These are phyloP conservation scores for Lethenteron reissneri DNA, from an alignment of 2,113 vertebrate species.

Conservation along the genomic window DNA sequence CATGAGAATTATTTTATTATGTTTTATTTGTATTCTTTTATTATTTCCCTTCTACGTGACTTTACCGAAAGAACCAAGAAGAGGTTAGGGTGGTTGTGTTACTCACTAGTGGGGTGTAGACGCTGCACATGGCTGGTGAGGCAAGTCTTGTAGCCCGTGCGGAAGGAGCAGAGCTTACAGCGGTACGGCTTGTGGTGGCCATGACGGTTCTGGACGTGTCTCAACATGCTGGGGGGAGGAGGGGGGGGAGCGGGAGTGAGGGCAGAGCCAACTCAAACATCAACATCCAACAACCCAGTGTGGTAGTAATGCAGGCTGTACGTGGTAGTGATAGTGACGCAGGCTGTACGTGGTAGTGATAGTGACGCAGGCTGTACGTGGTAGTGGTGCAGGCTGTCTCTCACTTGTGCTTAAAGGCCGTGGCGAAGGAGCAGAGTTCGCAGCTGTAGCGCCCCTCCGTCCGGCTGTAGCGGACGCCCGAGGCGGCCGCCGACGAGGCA, in stretches of 20 bases:
- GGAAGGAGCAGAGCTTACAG: constrained; percentile 95
- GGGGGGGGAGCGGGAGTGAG: background rate
- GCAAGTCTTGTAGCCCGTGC: constrained; percentile 79
- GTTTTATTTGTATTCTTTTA: too few relatives aligned
- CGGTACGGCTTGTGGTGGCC: constrained; percentile 94
- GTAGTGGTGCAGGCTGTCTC: constrained; percentile 11
- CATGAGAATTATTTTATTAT: too few relatives aligned
- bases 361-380: too few relatives aligned
- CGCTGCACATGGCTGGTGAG: constrained; percentile 76
- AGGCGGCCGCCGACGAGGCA: constrained; percentile 27
- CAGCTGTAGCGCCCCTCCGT: constrained; percentile 89
- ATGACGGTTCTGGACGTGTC: constrained; percentile 89
- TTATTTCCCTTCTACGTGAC: too few relatives aligned
- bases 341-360: too few relatives aligned
- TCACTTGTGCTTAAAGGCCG: constrained; percentile 98
- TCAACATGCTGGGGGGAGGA: background rate
- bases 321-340: too few relatives aligned
- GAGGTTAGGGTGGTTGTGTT: too few relatives aligned
- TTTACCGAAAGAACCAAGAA: too few relatives aligned
- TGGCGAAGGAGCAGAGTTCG: constrained; percentile 94
- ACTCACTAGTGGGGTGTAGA: background rate
- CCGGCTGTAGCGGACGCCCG: too few relatives aligned
- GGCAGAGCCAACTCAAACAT: background rate
- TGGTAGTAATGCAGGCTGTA: too few relatives aligned
- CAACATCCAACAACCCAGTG: too few relatives aligned